Base-by-base conservation (phyloP, 23 tunicate species). In the Pegea sp. region DNA sequence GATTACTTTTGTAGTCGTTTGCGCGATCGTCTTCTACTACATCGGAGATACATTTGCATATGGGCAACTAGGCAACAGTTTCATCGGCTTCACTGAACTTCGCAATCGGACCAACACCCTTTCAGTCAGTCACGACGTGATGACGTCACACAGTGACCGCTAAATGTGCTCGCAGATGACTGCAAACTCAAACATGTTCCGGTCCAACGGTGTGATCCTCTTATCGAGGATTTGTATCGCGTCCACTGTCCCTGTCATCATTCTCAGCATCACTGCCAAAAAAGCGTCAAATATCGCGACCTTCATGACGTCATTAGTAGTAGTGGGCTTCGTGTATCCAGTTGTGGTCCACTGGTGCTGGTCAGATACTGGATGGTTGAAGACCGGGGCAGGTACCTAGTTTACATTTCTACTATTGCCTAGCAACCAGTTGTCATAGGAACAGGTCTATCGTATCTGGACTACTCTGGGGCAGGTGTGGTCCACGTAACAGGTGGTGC, bases 301-400 rank as follows among this genome's bases (percentile, higher is more conserved):
- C n/a, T n/a, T n/a, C n/a, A n/a, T n/a, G n/a, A n/a, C n/a, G n/a
- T n/a, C n/a, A n/a, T n/a, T n/a, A n/a, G n/a, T n/a, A n/a, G n/a
- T n/a, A n/a, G n/a, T n/a, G n/a, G 97, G 89, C 11, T 90, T 78
- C 57, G 74, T 90, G 13, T 90, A 71, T 63, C 98, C 98, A 5
- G 70, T 77, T n/a, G 71, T 78, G 28, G 54, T 77, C 21, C 98
- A 90, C 66, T 90, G 98, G 98, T 44, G 76, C 48, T 90, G 98
- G 98, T 48, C 91, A 22, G 70, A 62, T 3, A 61, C 32, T 32
- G 98, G 98, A 2, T 90, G 90, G 72, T 64, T 90, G 7, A 13
- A n/a, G 5, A 46, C 62, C 42, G 90, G 90, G 0, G 59, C 76
- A 38, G 90, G 22, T 38, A n/a, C n/a, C n/a, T 38, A 8, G 46